Evolutionary conservation across 1,140 invertebrate genomes (phyloP).

Genomic region (Coelopa frigida): DNA sequence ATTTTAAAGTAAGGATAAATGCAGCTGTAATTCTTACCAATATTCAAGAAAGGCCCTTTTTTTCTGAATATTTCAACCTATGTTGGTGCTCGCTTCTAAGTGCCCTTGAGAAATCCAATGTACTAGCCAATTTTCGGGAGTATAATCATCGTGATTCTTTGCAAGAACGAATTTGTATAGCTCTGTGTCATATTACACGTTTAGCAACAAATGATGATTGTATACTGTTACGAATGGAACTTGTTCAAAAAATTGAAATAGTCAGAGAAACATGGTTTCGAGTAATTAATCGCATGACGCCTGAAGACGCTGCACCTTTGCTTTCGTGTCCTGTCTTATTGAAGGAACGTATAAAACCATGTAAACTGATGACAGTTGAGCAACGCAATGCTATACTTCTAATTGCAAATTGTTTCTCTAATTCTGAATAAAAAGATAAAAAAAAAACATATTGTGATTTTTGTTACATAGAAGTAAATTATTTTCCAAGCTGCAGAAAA

Average conservation of each 20-base stretch:
- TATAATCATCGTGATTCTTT: slow-evolving; percentile 73
- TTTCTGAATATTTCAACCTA: slow-evolving; percentile 52
- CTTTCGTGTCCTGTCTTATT: slow-evolving; percentile 26
- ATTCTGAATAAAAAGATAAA: too few relatives aligned
- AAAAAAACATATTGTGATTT: too few relatives aligned
- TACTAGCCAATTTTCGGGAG: slow-evolving; percentile 69
- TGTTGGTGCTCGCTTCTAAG: slow-evolving; percentile 64
- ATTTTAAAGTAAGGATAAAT: slow-evolving; percentile 71
- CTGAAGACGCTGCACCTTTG: slow-evolving; percentile 35
- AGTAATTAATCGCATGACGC: slow-evolving; percentile 34
- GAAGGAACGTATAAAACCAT: neutral
- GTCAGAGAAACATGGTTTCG: slow-evolving; percentile 31
- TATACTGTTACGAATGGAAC: slow-evolving; percentile 15
- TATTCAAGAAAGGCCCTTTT: slow-evolving; percentile 49
- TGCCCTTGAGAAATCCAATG: slow-evolving; percentile 64
- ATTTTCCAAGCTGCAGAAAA: too few relatives aligned
- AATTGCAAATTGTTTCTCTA: too few relatives aligned
- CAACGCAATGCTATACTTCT: slow-evolving; percentile 17
- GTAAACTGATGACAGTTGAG: slow-evolving; percentile 9
- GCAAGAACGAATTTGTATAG: slow-evolving; percentile 49
- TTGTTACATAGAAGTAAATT: too few relatives aligned
- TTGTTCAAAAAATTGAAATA: slow-evolving; percentile 20
- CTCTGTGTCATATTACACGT: slow-evolving; percentile 28
- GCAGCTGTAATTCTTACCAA: slow-evolving; percentile 67
- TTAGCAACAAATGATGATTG: slow-evolving; percentile 24